phyloP scores from a whole-genome alignment of 2,113 vertebrate genomes.

The Trochalopteron elliotii region DNA sequence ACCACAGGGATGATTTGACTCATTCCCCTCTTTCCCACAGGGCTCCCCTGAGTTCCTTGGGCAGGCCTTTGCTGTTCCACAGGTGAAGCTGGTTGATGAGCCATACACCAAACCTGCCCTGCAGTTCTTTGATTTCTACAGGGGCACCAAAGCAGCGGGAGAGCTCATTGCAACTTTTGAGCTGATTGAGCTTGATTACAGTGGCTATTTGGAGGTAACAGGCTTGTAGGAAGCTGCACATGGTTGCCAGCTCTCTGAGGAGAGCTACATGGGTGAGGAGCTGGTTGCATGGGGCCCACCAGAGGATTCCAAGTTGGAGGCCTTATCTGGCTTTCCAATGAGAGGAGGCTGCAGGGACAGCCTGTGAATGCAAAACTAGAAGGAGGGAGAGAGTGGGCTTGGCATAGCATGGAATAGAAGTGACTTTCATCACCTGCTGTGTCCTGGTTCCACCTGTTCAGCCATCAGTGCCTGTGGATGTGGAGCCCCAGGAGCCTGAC shows the following conservation, averaged over 20 bases:
- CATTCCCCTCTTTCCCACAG: slow-evolving; percentile 52
- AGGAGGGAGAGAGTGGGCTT: background rate
- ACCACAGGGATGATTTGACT: background rate
- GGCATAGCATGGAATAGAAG: background rate
- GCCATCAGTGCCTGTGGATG: slow-evolving; percentile 82
- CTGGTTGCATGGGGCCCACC: background rate
- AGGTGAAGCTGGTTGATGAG: slow-evolving; percentile 84
- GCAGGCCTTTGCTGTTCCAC: slow-evolving; percentile 83
- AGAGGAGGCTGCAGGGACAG: background rate
- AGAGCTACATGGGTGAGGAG: background rate
- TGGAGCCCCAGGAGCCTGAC: slow-evolving; percentile 82
- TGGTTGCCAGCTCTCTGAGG: background rate
- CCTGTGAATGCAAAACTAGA: background rate
- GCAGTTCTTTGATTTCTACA: slow-evolving; percentile 85
- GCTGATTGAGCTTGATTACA: slow-evolving; percentile 90
- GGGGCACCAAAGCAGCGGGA: slow-evolving; percentile 76
- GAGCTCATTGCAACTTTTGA: slow-evolving; percentile 91
- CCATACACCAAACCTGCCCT: slow-evolving; percentile 80
- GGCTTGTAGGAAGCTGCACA: background rate
- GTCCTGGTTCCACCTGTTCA: slow-evolving; percentile 14
- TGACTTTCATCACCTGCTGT: background rate
- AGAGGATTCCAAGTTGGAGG: background rate
- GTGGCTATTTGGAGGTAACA: slow-evolving; percentile 85
- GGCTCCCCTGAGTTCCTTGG: slow-evolving; percentile 81
- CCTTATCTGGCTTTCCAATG: background rate